Percentiles rank a stretch among this genome's conserved stretches.
Evolutionary conservation across 2,888 invertebrate genomes (phyloP).

Genomic region (Thereva unica): DNA sequence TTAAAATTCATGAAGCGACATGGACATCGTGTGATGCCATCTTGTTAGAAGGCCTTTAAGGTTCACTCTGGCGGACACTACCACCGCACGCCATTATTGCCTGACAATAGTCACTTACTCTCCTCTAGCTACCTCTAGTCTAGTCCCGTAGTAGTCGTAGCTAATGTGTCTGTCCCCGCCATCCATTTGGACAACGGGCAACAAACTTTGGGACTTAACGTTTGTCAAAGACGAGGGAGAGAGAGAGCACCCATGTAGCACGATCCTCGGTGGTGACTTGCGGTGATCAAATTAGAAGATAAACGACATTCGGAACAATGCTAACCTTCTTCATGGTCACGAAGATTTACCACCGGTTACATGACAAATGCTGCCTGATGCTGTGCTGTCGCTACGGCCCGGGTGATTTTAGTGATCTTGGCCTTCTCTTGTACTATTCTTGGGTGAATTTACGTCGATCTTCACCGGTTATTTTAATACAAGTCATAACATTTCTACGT

Average conservation of each 20-base stretch:
- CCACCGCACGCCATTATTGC: constrained; percentile 8
- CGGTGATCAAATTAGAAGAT: constrained; percentile 29
- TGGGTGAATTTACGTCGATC: neutral
- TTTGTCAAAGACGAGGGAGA: neutral
- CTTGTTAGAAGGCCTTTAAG: constrained; percentile 28
- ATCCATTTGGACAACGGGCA: constrained; percentile 31
- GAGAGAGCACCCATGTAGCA: neutral
- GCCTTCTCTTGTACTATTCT: neutral
- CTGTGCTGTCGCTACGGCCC: neutral
- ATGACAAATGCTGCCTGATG: constrained; percentile 14
- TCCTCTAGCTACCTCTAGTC: constrained; percentile 2
- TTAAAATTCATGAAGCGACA: constrained; percentile 37
- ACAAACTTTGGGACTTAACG: neutral
- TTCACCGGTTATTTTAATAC: no score
- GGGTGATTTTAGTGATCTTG: neutral
- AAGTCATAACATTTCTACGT: no score
- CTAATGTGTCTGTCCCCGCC: no score
- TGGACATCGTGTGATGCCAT: constrained; percentile 33
- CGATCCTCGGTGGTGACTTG: constrained; percentile 19
- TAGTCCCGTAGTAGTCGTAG: neutral
- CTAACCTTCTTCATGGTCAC: constrained; percentile 24
- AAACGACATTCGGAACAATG: constrained; percentile 23
- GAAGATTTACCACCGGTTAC: constrained; percentile 23
- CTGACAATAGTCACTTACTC: constrained; percentile 21
- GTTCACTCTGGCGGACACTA: constrained; percentile 3